Conservation (phyloP, 2,113 vertebrate genomes). For the Stegastes partitus region DNA sequence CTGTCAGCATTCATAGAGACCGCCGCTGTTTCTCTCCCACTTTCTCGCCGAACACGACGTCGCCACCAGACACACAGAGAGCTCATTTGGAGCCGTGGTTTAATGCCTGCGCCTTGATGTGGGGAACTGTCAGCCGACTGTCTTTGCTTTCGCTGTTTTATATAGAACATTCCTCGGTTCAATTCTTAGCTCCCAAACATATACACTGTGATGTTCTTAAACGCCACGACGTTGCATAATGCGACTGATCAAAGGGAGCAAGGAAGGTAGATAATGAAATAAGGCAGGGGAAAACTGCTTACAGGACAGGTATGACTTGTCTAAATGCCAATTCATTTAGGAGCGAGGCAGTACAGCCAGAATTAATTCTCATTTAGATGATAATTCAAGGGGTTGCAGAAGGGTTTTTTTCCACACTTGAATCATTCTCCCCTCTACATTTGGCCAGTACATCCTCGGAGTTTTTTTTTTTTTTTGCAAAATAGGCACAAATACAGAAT, state of each 20-base stretch:
- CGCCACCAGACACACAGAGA: slow-evolving; percentile 38
- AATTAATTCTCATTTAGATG: slow-evolving; percentile 36
- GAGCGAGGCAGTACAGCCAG: neutral
- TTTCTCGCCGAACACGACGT: slow-evolving; percentile 30
- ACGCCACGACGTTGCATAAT: slow-evolving; percentile 22
- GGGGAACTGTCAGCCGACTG: slow-evolving; percentile 63
- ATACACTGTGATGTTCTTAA: slow-evolving; percentile 29
- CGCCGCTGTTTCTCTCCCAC: neutral
- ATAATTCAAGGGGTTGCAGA: slow-evolving; percentile 15
- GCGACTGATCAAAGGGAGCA: slow-evolving; percentile 41
- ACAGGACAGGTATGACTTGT: slow-evolving; percentile 11
- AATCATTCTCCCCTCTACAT: neutral
- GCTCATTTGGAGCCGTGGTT: slow-evolving; percentile 56
- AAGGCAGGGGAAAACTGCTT: slow-evolving; percentile 27
- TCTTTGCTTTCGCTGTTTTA: slow-evolving; percentile 36
- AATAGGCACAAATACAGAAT: neutral
- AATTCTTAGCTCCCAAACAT: slow-evolving; percentile 16
- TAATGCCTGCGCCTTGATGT: slow-evolving; percentile 56
- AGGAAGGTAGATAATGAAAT: slow-evolving; percentile 31
- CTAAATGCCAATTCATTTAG: slow-evolving; percentile 24
- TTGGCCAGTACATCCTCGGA: neutral
- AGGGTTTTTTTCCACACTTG: slow-evolving; percentile 1
- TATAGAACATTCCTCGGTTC: slow-evolving; percentile 28
- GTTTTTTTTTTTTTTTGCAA: neutral
- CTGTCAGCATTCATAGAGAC: slow-evolving; percentile 29